Evolutionary conservation across 2,888 invertebrate genomes (phyloP), one percentile per base, ranked within the genome.

Genomic region (Ecliptopera silaceata): DNA sequence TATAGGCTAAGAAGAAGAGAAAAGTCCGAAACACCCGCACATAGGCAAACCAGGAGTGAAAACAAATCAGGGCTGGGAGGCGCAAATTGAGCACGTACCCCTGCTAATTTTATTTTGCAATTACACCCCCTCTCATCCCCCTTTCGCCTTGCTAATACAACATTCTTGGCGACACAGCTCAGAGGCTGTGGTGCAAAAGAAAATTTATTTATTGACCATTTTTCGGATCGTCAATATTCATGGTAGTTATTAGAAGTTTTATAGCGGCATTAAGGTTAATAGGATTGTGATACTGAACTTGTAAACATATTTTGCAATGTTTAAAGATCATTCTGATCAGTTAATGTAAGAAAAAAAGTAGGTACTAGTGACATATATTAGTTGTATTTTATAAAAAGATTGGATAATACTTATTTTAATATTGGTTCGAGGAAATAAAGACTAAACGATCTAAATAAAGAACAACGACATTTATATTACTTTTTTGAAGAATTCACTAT

Each of bases 101-200:
- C 79, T 85, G 89, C 91, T 91, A 91, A 91, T 91, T 91, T 91
- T 91, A 91, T 91, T 91, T 91, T 89, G 91, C 91, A 91, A 91
- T 91, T 91, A 91, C 90, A 84, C 88, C 88, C 87, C 78, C 75
- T 49, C 66, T 62, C 64, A 67, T 68, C 66, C 65, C 67, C 61
- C 53, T 51, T 62, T 69, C 67, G 76, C 78, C 74, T 65, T 70
- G 77, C 80, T 86, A 87, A 86, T 88, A 88, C 88, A 85, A 87
- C 87, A 90, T 88, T 88, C 89, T 88, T 85, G 82, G 79, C 84
- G 88, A 89, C 88, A 86, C 62, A 69, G 75, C 68, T 75, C 75
- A 79, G 80, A 79, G 77, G 70, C 70, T 68, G 68, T 69, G 61
- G 65, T 68, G 56, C 56, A 65, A 64, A 68, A 63, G 57, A 58